A percentile compares a stretch with the other conserved stretches of the same genome.
Evolutionary conservation across 2,797 vertebrate species (phyloP).

Genomic region (Chaenodraco wilsoni): DNA sequence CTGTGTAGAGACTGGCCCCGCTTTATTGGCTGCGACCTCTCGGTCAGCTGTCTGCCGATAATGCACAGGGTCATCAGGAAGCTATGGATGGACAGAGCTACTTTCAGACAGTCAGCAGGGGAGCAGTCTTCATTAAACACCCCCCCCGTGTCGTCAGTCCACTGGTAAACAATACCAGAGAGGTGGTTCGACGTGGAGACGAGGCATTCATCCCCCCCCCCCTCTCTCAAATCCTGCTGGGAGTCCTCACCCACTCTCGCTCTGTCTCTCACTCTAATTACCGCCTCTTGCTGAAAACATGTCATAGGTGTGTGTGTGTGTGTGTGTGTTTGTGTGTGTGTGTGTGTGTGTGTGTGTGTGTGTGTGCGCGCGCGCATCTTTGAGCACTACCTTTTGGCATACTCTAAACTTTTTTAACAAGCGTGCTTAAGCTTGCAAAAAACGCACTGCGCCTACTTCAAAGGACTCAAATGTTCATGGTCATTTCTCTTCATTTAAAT

Average conservation of each 20-base stretch:
- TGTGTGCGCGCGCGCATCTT: background rate
- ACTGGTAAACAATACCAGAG: constrained; percentile 69
- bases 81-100: constrained; percentile 59
- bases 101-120: constrained; percentile 62
- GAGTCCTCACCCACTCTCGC: constrained; percentile 54
- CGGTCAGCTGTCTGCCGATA: constrained; percentile 54
- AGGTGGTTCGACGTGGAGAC: constrained; percentile 55
- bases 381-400: constrained; percentile 33
- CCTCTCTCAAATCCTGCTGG: constrained; percentile 55
- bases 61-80: constrained; percentile 63
- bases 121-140: constrained; percentile 70
- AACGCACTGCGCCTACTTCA: constrained; percentile 34
- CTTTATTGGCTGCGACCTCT: constrained; percentile 54
- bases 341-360: too few species aligned
- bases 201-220: constrained; percentile 64
- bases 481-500: constrained; percentile 65
- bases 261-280: constrained; percentile 69
- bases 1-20: constrained; percentile 44
- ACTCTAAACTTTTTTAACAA: constrained; percentile 16
- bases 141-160: constrained; percentile 61
- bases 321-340: too few species aligned
- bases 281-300: constrained; percentile 50
- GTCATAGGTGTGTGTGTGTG: constrained; percentile 42
- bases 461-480: constrained; percentile 37
- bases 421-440: constrained; percentile 37